Percentiles rank a stretch among this genome's conserved stretches.
These are phyloP conservation scores for Silurus glanis DNA, from an alignment of 2,113 vertebrate species.

Conservation along the genomic window DNA sequence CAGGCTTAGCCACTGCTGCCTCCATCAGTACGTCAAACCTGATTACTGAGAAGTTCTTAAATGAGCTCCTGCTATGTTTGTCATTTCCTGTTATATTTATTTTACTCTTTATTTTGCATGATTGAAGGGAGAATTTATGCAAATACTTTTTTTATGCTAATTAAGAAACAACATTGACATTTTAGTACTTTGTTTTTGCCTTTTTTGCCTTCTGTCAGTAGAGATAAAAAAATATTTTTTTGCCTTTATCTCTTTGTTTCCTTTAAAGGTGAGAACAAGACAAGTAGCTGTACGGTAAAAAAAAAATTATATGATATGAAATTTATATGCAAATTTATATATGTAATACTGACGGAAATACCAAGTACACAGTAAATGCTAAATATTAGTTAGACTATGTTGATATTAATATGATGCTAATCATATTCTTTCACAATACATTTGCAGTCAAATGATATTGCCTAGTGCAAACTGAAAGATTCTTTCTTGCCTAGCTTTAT, in stretches of 20 bases:
- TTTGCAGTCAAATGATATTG: neutral
- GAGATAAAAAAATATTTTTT: neutral
- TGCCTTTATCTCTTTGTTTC: neutral
- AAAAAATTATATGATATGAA: too few species aligned
- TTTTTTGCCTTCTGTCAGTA: neutral
- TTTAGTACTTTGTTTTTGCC: neutral
- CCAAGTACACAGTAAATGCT: neutral
- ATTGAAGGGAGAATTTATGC: neutral
- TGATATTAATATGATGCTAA: neutral
- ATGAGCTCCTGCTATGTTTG: neutral
- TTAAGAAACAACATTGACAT: neutral
- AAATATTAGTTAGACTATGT: neutral
- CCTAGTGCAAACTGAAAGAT: neutral
- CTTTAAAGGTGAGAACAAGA: neutral
- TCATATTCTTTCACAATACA: neutral
- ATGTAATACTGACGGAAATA: neutral
- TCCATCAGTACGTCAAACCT: neutral
- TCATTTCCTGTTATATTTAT: neutral
- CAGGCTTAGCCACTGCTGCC: neutral
- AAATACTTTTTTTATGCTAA: neutral
- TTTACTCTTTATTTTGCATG: neutral
- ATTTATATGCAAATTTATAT: neutral
- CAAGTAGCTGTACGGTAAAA: too few species aligned
- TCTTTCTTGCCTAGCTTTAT: too few species aligned
- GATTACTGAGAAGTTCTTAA: constrained; percentile 2